Percentiles rank a stretch among this genome's conserved stretches.
phyloP scores from a whole-genome alignment of 2,888 invertebrate genomes.

The Sphaerophoria taeniata region DNA sequence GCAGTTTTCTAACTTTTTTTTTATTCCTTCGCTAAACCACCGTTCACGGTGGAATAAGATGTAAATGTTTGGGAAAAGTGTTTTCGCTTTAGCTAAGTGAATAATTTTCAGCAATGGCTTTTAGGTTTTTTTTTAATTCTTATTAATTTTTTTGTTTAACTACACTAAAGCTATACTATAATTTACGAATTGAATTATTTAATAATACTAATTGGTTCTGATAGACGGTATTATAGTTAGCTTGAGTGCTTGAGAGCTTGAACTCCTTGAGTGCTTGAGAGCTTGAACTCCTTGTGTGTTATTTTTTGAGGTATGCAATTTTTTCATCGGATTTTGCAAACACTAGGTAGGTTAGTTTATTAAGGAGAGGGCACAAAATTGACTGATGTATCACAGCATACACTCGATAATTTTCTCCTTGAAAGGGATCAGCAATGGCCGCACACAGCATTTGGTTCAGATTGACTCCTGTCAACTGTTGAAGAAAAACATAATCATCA shows the following conservation, averaged over 20 bases:
- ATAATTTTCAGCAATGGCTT: neutral
- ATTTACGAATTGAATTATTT: slow-evolving; percentile 61
- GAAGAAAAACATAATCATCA: neutral
- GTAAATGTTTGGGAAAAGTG: neutral
- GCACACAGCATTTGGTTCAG: slow-evolving; percentile 98
- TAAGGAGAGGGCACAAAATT: slow-evolving; percentile 91
- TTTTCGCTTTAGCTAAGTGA: neutral
- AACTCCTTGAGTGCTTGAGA: no score
- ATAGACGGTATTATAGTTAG: slow-evolving; percentile 80
- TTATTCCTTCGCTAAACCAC: no score
- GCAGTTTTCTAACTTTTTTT: no score
- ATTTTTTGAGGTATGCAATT: slow-evolving; percentile 46
- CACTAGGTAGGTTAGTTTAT: slow-evolving; percentile 89
- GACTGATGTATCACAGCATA: slow-evolving; percentile 94
- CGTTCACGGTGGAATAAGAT: no score
- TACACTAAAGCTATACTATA: slow-evolving; percentile 39
- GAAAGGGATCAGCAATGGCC: slow-evolving; percentile 96
- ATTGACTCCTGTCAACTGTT: slow-evolving; percentile 95
- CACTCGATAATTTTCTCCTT: slow-evolving; percentile 94
- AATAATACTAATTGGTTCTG: slow-evolving; percentile 82
- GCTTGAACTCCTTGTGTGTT: slow-evolving; percentile 69
- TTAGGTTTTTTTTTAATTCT: slow-evolving; percentile 7
- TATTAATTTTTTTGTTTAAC: slow-evolving; percentile 3
- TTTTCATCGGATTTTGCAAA: slow-evolving; percentile 76
- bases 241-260: no score